Evolutionary conservation across 2,113 vertebrate species (phyloP).

Genomic region (Megaptera novaeangliae): DNA sequence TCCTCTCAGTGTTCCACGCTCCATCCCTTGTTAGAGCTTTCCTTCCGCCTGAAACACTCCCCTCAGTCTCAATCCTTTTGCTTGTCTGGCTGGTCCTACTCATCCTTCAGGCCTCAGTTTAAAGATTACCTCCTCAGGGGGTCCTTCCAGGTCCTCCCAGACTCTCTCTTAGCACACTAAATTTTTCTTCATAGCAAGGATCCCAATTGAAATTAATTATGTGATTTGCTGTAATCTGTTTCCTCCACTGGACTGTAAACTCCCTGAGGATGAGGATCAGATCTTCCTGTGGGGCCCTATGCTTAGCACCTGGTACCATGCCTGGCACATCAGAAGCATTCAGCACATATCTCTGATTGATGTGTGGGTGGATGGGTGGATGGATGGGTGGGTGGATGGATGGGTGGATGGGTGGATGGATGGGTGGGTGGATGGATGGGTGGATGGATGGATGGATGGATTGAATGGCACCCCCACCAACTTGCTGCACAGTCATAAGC

Average conservation of each 20-base stretch:
- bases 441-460: neutral
- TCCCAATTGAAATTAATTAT: neutral
- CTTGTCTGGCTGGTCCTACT: neutral
- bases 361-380: neutral
- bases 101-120: neutral
- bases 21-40: neutral
- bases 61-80: neutral
- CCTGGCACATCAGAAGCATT: neutral
- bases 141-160: neutral
- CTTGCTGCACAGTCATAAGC: neutral
- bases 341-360: neutral
- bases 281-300: neutral
- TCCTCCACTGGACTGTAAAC: neutral
- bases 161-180: neutral
- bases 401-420: neutral
- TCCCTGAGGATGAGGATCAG: neutral
- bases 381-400: accelerated
- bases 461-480: neutral
- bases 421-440: neutral
- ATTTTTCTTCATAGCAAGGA: neutral
- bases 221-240: neutral
- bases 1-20: accelerated
- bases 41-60: too few species aligned
- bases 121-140: neutral
- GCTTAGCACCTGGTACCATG: neutral